phyloP scores from a whole-genome alignment of 92 coral and sea anemone species.

The Porites cylindrica region DNA sequence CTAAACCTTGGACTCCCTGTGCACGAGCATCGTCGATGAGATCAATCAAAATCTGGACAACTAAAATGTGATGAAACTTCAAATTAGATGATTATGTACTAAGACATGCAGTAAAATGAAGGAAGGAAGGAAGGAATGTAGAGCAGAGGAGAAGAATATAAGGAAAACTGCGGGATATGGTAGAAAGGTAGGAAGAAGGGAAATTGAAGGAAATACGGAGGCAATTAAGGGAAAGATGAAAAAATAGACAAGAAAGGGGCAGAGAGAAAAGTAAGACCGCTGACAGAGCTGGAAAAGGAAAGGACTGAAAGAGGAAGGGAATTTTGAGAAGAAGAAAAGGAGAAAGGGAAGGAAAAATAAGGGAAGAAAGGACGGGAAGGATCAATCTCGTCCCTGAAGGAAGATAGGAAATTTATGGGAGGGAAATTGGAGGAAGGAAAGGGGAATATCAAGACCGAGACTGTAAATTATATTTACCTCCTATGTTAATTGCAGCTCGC shows the following conservation, averaged over 20 bases:
- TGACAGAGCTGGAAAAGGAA: too few relatives aligned
- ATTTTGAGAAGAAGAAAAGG: background rate
- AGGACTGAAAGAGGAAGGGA: too few relatives aligned
- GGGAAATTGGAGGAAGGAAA: background rate
- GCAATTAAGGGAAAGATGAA: too few relatives aligned
- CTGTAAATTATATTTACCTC: conserved; percentile 60
- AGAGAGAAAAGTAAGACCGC: too few relatives aligned
- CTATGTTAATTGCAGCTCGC: conserved; percentile 74
- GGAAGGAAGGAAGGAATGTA: background rate
- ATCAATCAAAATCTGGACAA: conserved; percentile 75
- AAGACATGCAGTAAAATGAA: background rate
- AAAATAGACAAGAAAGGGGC: too few relatives aligned
- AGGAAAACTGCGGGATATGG: too few relatives aligned
- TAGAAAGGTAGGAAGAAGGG: too few relatives aligned
- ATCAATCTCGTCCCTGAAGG: too few relatives aligned
- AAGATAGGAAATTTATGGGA: background rate
- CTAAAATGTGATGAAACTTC: conserved; percentile 31
- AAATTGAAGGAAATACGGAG: too few relatives aligned
- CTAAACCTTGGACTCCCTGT: conserved; percentile 86
- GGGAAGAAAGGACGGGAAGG: background rate
- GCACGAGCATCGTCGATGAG: conserved; percentile 73
- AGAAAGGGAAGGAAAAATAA: background rate
- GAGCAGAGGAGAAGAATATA: background rate
- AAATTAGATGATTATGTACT: background rate
- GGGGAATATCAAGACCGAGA: background rate